Evolutionary conservation across 1,140 invertebrate species (phyloP).

Genomic region (Drosophila sp.): DNA sequence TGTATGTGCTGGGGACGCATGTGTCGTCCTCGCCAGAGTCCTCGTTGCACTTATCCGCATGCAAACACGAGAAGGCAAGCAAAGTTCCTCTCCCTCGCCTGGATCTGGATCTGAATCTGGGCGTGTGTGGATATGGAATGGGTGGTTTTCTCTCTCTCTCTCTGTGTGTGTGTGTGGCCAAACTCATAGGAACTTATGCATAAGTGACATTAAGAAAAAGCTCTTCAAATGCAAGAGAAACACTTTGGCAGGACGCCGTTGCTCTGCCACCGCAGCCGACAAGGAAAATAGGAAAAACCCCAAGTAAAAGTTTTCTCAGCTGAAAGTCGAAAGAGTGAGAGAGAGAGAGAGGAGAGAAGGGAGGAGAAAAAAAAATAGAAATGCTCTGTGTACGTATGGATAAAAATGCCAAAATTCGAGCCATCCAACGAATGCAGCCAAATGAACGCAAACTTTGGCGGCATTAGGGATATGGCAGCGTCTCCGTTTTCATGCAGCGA

Average conservation of each 20-base stretch:
- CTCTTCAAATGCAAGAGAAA: conserved; percentile 81
- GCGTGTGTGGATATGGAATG: conserved; percentile 18
- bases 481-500: conserved; percentile 61
- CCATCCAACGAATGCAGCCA: conserved; percentile 53
- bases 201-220: conserved; percentile 83
- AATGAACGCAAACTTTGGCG: conserved; percentile 79
- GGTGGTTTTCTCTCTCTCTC: conserved; percentile 25
- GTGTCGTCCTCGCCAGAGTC: conserved; percentile 40
- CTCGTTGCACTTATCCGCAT: conserved; percentile 69
- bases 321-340: conserved; percentile 52
- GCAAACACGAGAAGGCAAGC: conserved; percentile 62
- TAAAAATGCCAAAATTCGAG: conserved; percentile 23
- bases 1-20: conserved; percentile 34
- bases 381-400: neutral
- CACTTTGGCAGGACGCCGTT: conserved; percentile 70
- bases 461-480: conserved; percentile 75
- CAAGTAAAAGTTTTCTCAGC: conserved; percentile 73
- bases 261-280: conserved; percentile 45
- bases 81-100: conserved; percentile 24
- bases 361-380: conserved; percentile 9
- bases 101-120: conserved; percentile 45
- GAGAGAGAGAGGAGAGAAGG: too few relatives aligned
- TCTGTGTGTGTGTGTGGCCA: conserved; percentile 45
- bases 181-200: conserved; percentile 82
- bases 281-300: conserved; percentile 69